Evolutionary conservation across 2,888 invertebrate genomes (phyloP), one percentile per base, ranked within the genome.

Genomic region (Lottia scabra): DNA sequence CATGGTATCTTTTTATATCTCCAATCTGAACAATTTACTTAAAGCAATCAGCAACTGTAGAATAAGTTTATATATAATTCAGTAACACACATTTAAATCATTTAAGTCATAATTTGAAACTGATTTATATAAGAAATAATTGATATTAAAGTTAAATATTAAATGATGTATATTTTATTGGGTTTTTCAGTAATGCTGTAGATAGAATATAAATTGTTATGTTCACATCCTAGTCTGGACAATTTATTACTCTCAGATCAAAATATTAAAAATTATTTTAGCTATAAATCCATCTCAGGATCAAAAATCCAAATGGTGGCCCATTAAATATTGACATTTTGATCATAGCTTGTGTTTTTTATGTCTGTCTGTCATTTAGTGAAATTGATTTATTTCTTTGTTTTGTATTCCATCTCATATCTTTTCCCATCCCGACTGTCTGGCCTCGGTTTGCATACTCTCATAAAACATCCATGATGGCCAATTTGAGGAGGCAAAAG

Each of bases 401-500:
- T 75, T 75, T 75, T 72, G 72, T 72, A 75, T 75, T 63, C 72
- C 71, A 67, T 66, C 68, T 68, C 65, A 69, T 71, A 74, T 69
- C 68, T 38, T 68, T 30, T 62, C 66, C 65, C 67, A 56, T 63
- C 70, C 68, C 74, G 70, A 72, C 63, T 71, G 75, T 75, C 75
- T 75, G 74, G 56, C 71, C 74, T 69, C 63, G 26, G 65, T 63
- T 65, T 65, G 23, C 71, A 46, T 62, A 27, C 63, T 56, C 65
- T 65, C 72, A 65, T 75, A 75, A 75, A 75, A 67, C 72, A 75
- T 75, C 65, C 71, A 63, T 77, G 77, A 77, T 77, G 75, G 72
- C 76, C 77, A 78, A 77, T 77, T 77, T 78, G 80, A 77, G 78
- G 74, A 72, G 75, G 56, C 72, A 65, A 63, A 62, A 70, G 68